Evolutionary conservation across 1,140 invertebrate species (phyloP), one percentile per base, ranked within the genome.

Genomic region (Mizuhopecten yessoensis): DNA sequence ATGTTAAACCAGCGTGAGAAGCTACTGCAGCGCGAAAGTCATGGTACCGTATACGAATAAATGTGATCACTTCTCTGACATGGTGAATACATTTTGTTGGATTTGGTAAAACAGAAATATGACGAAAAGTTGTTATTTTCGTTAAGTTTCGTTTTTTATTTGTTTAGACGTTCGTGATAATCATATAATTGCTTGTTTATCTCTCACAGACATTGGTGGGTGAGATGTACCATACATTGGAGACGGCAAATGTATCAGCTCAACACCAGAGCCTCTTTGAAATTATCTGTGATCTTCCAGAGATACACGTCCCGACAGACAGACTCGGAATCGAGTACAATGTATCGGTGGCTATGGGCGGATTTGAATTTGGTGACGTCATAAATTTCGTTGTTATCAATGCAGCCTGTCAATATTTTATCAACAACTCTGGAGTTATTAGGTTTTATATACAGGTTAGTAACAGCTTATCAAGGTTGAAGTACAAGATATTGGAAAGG

Each of bases 311-410:
- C 9, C n/a, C 57, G n/a, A 0, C 11, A n/a, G 23, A 75, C 5
- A n/a, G 57, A 75, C 23, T 29, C 7, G 57, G 57, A n/a, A 75
- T 29, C 15, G 57, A 75, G n/a, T 75, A 75, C 57, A 75, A 75
- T 29, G 57, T 75, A 29, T 75, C 57, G n/a, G 57, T 75, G 57
- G 57, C 57, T 75, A 29, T 75, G 57, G 57, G 29, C 57, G 57
- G 57, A 75, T 75, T 29, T 29, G 57, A 29, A 29, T 75, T 75
- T 29, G 11, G 57, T 29, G 57, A 75, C 57, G 23, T 17, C n/a
- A 75, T 75, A 23, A 75, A 75, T 11, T 75, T 75, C 57, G 57
- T 75, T n/a, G 57, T 75, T 1, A 75, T 75, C 29, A 29, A 75
- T 75, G 17, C 57, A n/a, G 23, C 23, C 7, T 75, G 57, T 17